phyloP scores from a whole-genome alignment of 2,797 vertebrate species.

The Falco peregrinus region DNA sequence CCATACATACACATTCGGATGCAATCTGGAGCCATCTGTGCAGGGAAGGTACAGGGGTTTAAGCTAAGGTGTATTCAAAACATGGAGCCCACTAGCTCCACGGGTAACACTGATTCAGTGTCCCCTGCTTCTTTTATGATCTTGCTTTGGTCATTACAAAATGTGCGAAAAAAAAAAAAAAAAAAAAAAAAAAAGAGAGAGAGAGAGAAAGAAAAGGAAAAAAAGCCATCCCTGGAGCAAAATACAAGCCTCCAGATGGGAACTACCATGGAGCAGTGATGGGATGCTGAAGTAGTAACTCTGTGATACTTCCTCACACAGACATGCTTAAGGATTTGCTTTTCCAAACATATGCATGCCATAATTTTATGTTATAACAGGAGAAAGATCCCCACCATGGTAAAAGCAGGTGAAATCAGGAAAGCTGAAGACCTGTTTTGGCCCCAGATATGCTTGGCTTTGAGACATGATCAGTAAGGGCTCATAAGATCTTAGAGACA shows the following conservation, averaged over 20 bases:
- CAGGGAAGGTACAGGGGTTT: background rate
- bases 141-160: background rate
- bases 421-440: background rate
- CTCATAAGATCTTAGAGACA: background rate
- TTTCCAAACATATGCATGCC: background rate
- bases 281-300: background rate
- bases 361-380: background rate
- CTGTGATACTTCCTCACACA: background rate
- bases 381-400: background rate
- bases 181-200: background rate
- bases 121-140: background rate
- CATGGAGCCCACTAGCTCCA: background rate
- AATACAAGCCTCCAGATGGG: constrained; percentile 6
- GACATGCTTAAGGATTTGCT: background rate
- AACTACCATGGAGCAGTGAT: background rate
- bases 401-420: background rate
- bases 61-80: background rate
- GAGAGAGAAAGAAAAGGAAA: accelerated
- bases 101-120: background rate
- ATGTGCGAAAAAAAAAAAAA: background rate
- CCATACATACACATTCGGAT: accelerated
- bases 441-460: background rate
- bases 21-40: background rate
- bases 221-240: background rate
- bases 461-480: background rate